Conservation (phyloP, 2,797 vertebrate genomes). For the Sebastes cheni region DNA sequence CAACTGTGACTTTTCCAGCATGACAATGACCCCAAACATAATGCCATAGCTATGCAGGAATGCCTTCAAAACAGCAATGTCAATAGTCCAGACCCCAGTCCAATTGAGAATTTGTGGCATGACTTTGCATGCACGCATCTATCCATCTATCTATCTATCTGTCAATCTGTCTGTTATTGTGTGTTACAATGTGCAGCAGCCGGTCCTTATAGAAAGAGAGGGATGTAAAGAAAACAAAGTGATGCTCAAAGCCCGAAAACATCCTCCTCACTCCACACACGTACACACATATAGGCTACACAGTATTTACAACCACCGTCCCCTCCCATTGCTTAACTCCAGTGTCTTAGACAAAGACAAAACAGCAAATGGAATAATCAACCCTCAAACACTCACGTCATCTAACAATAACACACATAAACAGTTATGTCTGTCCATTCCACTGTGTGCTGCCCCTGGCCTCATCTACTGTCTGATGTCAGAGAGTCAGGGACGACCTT, state of each 20-base stretch:
- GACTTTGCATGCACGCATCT: not conserved
- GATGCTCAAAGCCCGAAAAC: not conserved
- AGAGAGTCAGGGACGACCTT: slow-evolving; percentile 4
- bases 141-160: not conserved
- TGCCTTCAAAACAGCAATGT: not conserved
- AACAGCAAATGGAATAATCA: slow-evolving; percentile 32
- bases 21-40: not conserved
- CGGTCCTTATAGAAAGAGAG: not conserved
- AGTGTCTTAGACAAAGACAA: slow-evolving; percentile 29
- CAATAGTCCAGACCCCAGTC: not conserved
- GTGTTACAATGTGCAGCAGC: not conserved
- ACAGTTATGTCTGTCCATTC: slow-evolving; percentile 51
- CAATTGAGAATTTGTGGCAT: not conserved
- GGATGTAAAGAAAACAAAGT: not conserved
- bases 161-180: not conserved
- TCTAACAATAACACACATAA: slow-evolving; percentile 53
- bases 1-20: not conserved
- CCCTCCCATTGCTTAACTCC: not conserved
- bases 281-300: not conserved
- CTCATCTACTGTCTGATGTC: slow-evolving; percentile 21
- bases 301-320: not conserved
- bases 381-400: slow-evolving; percentile 29
- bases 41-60: not conserved
- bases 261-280: not conserved
- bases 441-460: slow-evolving; percentile 11